These are phyloP conservation scores for Caenorhabditis angaria DNA, from an alignment of 2,888 invertebrate species.

Conservation along the genomic window DNA sequence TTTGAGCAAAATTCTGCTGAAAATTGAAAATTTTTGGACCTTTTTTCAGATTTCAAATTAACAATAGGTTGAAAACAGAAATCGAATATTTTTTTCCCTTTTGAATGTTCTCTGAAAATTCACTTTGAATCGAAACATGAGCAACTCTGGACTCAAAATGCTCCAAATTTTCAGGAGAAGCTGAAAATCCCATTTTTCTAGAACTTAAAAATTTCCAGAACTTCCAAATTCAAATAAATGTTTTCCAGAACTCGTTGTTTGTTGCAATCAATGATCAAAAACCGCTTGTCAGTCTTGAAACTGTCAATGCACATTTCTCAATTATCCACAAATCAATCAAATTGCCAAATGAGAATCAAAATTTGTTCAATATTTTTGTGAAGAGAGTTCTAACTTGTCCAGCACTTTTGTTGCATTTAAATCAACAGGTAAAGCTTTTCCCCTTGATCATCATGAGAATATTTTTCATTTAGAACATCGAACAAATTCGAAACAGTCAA, in stretches of 20 bases:
- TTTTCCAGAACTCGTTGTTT: constrained; percentile 38
- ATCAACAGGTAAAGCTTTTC: constrained; percentile 31
- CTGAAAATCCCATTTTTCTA: no score
- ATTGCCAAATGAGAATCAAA: neutral
- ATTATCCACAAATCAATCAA: constrained; percentile 43
- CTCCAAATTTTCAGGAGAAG: no score
- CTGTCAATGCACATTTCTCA: constrained; percentile 58
- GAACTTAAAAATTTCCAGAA: no score
- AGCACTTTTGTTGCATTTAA: constrained; percentile 49
- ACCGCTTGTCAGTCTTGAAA: constrained; percentile 43
- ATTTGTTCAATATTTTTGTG: constrained; percentile 36
- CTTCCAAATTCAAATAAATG: neutral
- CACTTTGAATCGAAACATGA: no score
- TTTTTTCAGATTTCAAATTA: neutral
- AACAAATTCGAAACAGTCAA: constrained; percentile 28
- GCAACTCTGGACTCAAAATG: no score
- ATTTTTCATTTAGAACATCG: constrained; percentile 25
- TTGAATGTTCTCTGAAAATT: no score
- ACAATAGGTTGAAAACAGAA: neutral
- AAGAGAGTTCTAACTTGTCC: constrained; percentile 51
- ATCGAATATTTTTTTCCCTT: constrained; percentile 7
- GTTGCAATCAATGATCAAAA: constrained; percentile 45
- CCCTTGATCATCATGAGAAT: neutral
- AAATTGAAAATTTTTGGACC: neutral
- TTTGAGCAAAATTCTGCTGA: no score